Evolutionary conservation across 2,113 vertebrate genomes (phyloP).

Genomic region (Lophochroa leadbeateri): DNA sequence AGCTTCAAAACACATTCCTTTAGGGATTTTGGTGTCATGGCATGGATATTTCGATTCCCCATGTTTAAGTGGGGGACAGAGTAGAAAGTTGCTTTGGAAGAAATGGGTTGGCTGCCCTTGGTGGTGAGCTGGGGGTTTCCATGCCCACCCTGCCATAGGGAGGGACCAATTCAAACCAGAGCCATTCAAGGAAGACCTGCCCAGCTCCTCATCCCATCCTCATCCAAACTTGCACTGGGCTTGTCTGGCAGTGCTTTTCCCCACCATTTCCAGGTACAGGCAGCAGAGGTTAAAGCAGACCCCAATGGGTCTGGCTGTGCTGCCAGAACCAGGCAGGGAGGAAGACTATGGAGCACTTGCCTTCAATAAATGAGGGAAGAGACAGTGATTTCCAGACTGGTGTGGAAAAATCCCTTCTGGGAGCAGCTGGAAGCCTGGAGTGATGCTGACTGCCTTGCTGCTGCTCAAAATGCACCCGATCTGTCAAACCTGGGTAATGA

Average conservation of each 20-base stretch:
- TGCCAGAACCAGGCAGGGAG: neutral
- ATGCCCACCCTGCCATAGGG: neutral
- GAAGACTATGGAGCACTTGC: neutral
- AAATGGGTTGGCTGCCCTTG: neutral
- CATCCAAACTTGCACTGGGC: neutral
- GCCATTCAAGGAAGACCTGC: accelerated
- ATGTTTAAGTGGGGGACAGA: neutral
- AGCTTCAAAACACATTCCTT: neutral
- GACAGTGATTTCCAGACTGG: neutral
- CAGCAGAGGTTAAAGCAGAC: neutral
- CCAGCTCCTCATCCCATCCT: neutral
- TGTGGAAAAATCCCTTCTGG: neutral
- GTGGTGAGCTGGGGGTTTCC: neutral
- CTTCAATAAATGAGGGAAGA: neutral
- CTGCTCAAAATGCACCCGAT: neutral
- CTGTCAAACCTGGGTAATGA: neutral
- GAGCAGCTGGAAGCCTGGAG: neutral
- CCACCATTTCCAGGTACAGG: neutral
- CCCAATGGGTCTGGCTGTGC: neutral
- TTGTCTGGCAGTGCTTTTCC: accelerated
- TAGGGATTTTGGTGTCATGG: neutral
- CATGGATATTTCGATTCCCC: neutral
- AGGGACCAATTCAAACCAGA: neutral
- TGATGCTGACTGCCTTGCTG: accelerated
- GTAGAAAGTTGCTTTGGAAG: neutral